Base-by-base conservation (phyloP, 1,140 invertebrate species). In the Drosophila sulfurigaster region DNA sequence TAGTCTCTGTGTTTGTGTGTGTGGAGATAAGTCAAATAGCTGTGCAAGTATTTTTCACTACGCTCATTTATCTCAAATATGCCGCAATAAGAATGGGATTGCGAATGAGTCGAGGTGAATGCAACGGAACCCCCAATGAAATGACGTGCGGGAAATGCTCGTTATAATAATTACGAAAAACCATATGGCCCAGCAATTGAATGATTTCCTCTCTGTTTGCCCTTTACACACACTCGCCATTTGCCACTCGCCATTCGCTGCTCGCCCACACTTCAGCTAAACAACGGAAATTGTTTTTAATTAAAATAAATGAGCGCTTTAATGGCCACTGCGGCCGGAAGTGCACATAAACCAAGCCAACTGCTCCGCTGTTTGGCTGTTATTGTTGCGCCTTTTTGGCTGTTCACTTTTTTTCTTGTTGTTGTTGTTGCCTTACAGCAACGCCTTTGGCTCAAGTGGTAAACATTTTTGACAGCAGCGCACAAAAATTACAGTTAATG, bases 231-330 rank as follows among this genome's bases (percentile, higher is more conserved):
- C 20, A 25, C 20, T 25, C 20, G 20, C 3, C 20, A 25, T 25
- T 30, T 13, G 20, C 16, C n/a, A 35, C 35, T 38, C 35, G 8
- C 5, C 52, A 2, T 15, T 38, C 10, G 41, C 54, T 10, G 48
- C 57, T 25, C 51, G 10, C 62, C 43, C 32, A 20, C 30, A 35
- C 41, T 67, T 67, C 32, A 25, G 38, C 68, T 80, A 63, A 76
- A 79, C 68, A 79, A 66, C 77, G 78, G 76, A 79, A 87, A 82
- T 82, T 54, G 72, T 77, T 82, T 79, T 79, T 87, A 87, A 87
- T 87, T 87, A 87, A 87, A 82, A 77, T 77, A 77, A 82, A 82
- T 74, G 72, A 74, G 76, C 64, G 30, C n/a, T 72, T 78, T 71
- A 75, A 85, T 75, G 49, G 32, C 49, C 32, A 13, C 38, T 68